Percentiles rank a stretch among this genome's conserved stretches.
Conservation (phyloP, 1,140 invertebrate genomes). For the Eumaeus atala region DNA sequence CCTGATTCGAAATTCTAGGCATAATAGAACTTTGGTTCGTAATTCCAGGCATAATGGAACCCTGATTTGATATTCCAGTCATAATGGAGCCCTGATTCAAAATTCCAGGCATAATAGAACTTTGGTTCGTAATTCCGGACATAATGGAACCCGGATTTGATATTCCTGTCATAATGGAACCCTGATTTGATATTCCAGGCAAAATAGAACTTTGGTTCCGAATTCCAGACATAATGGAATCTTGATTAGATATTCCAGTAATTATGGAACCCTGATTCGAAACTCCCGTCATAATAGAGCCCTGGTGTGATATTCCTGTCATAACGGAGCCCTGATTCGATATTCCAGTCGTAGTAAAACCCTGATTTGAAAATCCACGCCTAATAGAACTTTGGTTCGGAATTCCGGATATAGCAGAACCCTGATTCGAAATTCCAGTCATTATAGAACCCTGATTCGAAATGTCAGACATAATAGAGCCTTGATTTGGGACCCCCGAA, state of each 20-base stretch:
- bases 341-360: not conserved
- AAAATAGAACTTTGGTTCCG: conserved; percentile 28
- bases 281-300: not conserved
- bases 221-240: conserved; percentile 27
- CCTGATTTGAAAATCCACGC: not conserved
- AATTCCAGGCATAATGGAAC: conserved; percentile 27
- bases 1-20: conserved; percentile 22
- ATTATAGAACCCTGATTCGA: conserved; percentile 17
- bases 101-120: conserved; percentile 28
- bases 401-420: conserved; percentile 15
- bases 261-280: conserved; percentile 26
- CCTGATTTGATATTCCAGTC: conserved; percentile 20
- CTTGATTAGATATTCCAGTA: conserved; percentile 27
- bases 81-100: conserved; percentile 29
- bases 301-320: conserved; percentile 18
- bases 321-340: conserved; percentile 22
- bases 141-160: conserved; percentile 15
- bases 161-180: conserved; percentile 27
- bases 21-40: conserved; percentile 14
- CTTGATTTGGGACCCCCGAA: conserved; percentile 12
- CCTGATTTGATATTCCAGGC: conserved; percentile 20
- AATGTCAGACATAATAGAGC: not conserved
- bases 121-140: conserved; percentile 28
- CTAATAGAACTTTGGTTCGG: conserved; percentile 12
- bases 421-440: conserved; percentile 18